Evolutionary conservation across 2,888 invertebrate species (phyloP), one percentile per base, ranked within the genome.

Genomic region (Noctua janthina): DNA sequence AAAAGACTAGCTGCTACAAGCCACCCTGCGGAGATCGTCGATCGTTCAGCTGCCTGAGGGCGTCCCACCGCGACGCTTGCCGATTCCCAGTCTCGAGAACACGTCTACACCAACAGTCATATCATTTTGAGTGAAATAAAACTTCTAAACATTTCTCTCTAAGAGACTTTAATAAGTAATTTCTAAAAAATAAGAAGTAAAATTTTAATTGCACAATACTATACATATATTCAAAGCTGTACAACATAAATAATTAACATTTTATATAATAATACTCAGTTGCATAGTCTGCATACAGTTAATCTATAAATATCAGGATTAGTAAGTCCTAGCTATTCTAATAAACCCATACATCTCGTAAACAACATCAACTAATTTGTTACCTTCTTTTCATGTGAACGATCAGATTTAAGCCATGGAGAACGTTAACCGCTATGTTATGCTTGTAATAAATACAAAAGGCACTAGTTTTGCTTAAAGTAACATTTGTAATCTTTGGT

Each of bases 191-290:
- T 74, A 86, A 91, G 86, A 91, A 92, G 90, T 91, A 88, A 90
- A 90, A 86, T 89, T 90, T 85, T 78, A 88, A 92, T 92, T 91
- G 87, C 90, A 92, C 90, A 92, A 92, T 88, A 91, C 88, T 88
- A 90, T 85, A 89, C 82, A 90, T 87, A 86, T 83, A 84, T 72
- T 83, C 78, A 79, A 92, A 93, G 91, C 91, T 92, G 89, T 91
- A 91, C 90, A 90, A 84, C 81, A 88, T 87, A 89, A 89, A 83
- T 83, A 84, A 87, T 82, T 84, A 89, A 87, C 82, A 80, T 82
- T 90, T 87, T 82, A 82, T 85, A 82, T 82, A 88, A 87, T 88
- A 90, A 89, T 89, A 90, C 86, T 89, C 81, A 71, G 67, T 82
- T 86, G 81, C 78, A 46, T 15, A 46, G 68, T 68, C n/a, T 68